Base-by-base conservation (phyloP, 2,888 invertebrate genomes). In the Sipha maydis region DNA sequence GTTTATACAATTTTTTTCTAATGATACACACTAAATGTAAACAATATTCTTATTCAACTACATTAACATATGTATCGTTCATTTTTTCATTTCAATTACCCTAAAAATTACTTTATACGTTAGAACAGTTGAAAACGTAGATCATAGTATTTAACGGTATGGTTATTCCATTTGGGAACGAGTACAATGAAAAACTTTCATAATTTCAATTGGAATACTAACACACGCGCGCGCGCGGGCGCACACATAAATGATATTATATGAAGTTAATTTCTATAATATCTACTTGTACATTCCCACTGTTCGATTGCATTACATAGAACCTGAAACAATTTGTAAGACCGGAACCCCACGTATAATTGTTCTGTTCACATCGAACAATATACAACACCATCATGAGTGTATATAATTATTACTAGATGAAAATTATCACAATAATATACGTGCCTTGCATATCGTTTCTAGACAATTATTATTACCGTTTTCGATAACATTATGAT, bases 381-480 rank as follows among this genome's bases (percentile, higher is more conserved):
- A 61, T 71, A 56, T 86, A 41, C 7, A 56, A 31, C 56, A 31
- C 73, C 38, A 56, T 31, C 28, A 28, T 5, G 5, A 73, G 25
- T 19, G 38, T 9, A 38, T 76, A 76, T 80, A 80, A 86, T 79
- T 75, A 80, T 71, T 80, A 0, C 75, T 41, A 38, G 73, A 80
- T 41, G 48, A 80, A 86, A 38, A 17, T 73, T 54, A 79, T 78
- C 56, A 38, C 80, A 82, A 86, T 80, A 56, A 80, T 80, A 38
- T 86, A 86, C 86, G 86, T 86, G 86, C 38, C 86, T 86, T 61
- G 56, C 73, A 75, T 80, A 38, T 69, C 25, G 21, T 79, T 79
- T 17, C 56, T 61, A 76, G 28, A 76, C 83, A 61, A 76, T 83
- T 75, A 76, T 76, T 76, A 41, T 75, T 61, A 28, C 38, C 61